phyloP scores from a whole-genome alignment of 1,140 invertebrate species.

The Panagrolaimus sp. region DNA sequence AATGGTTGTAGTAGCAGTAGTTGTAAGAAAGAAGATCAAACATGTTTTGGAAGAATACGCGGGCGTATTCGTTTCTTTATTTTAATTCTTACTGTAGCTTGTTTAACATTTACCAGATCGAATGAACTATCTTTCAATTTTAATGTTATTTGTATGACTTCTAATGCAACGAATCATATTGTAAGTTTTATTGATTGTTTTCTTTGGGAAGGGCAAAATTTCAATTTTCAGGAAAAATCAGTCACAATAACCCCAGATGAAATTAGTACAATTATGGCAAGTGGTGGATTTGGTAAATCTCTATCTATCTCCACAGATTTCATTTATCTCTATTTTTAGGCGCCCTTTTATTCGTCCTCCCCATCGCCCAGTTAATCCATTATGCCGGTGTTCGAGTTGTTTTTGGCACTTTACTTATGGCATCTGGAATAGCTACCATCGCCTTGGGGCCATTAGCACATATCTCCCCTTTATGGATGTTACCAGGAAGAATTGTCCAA shows the following conservation, averaged over 20 bases:
- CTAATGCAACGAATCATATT: constrained; percentile 33
- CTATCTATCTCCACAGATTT: neutral
- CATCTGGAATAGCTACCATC: constrained; percentile 21
- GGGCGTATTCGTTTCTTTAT: constrained; percentile 26
- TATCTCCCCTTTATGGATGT: constrained; percentile 17
- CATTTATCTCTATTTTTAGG: neutral
- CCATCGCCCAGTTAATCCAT: constrained; percentile 21
- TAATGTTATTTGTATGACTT: constrained; percentile 35
- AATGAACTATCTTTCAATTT: constrained; percentile 38
- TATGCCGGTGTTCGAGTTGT: constrained; percentile 28
- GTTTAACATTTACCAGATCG: constrained; percentile 24
- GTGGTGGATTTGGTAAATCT: constrained; percentile 20
- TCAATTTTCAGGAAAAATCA: constrained; percentile 22
- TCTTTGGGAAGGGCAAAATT: no score
- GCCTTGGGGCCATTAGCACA: constrained; percentile 13
- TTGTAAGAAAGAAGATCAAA: neutral
- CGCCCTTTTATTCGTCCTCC: constrained; percentile 18
- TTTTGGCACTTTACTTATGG: constrained; percentile 17
- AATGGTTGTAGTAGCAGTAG: neutral
- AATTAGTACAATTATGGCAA: constrained; percentile 24
- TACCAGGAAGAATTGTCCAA: constrained; percentile 30
- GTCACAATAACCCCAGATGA: constrained; percentile 24
- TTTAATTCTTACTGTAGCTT: constrained; percentile 27
- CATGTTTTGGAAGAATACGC: constrained; percentile 3
- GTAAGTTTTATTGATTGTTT: no score